Percentiles rank a stretch among this genome's conserved stretches.
Conservation (phyloP, 2,888 invertebrate genomes). For the Trichogramma evanescens region DNA sequence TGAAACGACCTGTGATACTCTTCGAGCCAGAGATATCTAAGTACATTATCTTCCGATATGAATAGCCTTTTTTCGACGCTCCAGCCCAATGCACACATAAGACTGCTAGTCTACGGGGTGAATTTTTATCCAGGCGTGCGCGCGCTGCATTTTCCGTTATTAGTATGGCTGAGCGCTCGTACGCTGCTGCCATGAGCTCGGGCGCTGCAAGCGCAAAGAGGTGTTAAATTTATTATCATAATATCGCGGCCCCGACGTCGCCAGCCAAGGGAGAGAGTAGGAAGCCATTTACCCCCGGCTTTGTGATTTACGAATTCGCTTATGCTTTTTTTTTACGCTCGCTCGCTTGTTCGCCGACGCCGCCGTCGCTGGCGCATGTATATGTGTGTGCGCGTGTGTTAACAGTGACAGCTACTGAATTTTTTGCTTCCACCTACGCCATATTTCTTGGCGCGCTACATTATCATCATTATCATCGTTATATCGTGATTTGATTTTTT, state of each 20-base stretch:
- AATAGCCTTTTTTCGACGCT: no score
- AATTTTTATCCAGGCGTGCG: slow-evolving; percentile 2
- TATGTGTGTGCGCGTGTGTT: no score
- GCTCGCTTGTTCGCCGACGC: slow-evolving; percentile 1
- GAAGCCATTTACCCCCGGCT: neutral
- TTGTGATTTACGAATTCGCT: slow-evolving; percentile 34
- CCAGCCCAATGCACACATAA: no score
- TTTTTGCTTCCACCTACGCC: no score
- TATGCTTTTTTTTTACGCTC: slow-evolving; percentile 17
- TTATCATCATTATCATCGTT: no score
- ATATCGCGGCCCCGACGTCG: neutral
- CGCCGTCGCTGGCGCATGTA: neutral
- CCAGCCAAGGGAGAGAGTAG: neutral
- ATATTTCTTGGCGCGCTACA: no score
- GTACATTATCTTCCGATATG: no score
- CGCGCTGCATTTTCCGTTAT: slow-evolving; percentile 6
- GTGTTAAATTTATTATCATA: slow-evolving; percentile 10
- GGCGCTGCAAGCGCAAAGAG: neutral
- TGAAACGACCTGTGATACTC: no score
- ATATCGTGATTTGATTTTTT: no score
- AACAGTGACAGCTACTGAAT: no score
- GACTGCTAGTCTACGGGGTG: neutral
- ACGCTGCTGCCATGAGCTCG: neutral
- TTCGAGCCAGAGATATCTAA: no score
- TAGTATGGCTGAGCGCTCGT: neutral